phyloP scores from a whole-genome alignment of 1,140 invertebrate genomes.

The Ceratosolen fusciceps region DNA sequence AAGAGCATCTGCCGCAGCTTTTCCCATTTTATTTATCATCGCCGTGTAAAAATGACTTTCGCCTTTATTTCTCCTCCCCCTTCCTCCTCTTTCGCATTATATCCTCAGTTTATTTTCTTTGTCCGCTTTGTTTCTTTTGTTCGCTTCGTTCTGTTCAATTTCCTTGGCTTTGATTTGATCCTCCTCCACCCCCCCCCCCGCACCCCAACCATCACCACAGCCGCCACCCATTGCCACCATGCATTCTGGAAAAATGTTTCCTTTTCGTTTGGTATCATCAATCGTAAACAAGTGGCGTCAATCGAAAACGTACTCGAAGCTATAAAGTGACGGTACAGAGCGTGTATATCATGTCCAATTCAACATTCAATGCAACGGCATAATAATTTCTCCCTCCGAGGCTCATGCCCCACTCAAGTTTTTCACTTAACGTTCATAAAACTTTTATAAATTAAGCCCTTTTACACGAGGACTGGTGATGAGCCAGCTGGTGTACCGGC shows the following conservation, averaged over 20 bases:
- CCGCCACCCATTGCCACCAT: too few species aligned
- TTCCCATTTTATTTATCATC: constrained; percentile 35
- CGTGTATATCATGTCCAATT: too few species aligned
- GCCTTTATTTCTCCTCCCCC: constrained; percentile 31
- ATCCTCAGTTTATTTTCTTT: too few species aligned
- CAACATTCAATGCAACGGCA: not conserved
- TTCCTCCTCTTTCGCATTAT: too few species aligned
- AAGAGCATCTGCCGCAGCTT: too few species aligned
- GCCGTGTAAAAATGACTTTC: constrained; percentile 39
- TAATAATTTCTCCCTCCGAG: not conserved
- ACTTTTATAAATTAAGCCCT: not conserved
- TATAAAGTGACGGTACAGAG: too few species aligned
- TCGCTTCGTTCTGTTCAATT: constrained; percentile 37
- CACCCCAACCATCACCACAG: too few species aligned
- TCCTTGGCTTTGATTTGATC: constrained; percentile 44
- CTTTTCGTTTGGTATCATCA: constrained; percentile 47
- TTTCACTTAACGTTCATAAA: not conserved
- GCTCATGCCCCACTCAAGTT: not conserved
- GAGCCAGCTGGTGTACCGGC: too few species aligned
- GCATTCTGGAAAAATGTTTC: constrained; percentile 17
- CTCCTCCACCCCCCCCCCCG: too few species aligned
- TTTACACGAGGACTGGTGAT: not conserved
- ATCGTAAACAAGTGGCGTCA: constrained; percentile 43
- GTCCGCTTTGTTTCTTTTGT: too few species aligned
- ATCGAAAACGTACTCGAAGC: constrained; percentile 11